Percentiles rank a stretch among this genome's conserved stretches.
Evolutionary conservation across 2,797 vertebrate species (phyloP).

Genomic region (Myotis daubentonii): DNA sequence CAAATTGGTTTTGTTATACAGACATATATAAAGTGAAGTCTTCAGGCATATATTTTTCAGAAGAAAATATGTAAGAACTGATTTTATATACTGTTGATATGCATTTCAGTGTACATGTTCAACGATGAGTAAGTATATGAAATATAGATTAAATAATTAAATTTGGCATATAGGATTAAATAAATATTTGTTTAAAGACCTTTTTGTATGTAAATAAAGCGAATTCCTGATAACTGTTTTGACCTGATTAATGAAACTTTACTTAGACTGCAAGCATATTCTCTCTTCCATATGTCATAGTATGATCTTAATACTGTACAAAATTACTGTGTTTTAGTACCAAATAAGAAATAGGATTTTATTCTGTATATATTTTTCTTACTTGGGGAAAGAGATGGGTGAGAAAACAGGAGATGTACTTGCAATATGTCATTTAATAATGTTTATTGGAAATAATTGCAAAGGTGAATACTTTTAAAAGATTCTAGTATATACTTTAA

Average conservation of each 20-base stretch:
- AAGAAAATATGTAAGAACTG: slow-evolving; percentile 61
- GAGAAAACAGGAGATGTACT: slow-evolving; percentile 65
- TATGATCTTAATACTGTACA: not conserved
- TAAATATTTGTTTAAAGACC: slow-evolving; percentile 49
- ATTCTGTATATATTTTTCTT: slow-evolving; percentile 62
- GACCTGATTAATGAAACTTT: slow-evolving; percentile 79
- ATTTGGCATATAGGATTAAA: slow-evolving; percentile 59
- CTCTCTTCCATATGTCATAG: not conserved
- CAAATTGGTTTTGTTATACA: slow-evolving; percentile 74
- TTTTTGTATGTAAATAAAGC: slow-evolving; percentile 55
- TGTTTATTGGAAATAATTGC: slow-evolving; percentile 72
- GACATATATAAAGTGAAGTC: slow-evolving; percentile 66
- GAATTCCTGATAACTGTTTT: slow-evolving; percentile 47
- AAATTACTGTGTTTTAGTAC: slow-evolving; percentile 33
- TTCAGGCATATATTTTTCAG: slow-evolving; percentile 54
- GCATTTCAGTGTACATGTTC: slow-evolving; percentile 64
- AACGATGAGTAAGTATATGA: slow-evolving; percentile 54
- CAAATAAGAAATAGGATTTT: slow-evolving; percentile 9
- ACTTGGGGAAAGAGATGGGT: slow-evolving; percentile 65
- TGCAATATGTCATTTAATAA: slow-evolving; percentile 63
- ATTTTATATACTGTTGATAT: slow-evolving; percentile 68
- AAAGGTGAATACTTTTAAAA: slow-evolving; percentile 62
- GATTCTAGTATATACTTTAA: slow-evolving; percentile 25
- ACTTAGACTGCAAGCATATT: not conserved
- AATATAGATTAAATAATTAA: slow-evolving; percentile 56